Base-by-base conservation (phyloP, 2,888 invertebrate genomes). In the Patella pellucida region DNA sequence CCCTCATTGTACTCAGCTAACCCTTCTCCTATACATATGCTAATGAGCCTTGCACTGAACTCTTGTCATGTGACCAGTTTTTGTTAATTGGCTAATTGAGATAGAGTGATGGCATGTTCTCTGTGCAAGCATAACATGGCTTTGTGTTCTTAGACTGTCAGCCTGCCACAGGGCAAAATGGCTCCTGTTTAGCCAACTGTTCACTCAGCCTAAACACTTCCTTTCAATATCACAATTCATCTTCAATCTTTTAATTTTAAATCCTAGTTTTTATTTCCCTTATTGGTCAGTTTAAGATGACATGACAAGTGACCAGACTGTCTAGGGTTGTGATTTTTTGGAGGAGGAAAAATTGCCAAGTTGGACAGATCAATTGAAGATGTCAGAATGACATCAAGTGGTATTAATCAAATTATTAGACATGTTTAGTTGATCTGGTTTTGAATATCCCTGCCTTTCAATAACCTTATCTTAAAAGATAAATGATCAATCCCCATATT, bases 71-170 rank as follows among this genome's bases (percentile, higher is more conserved):
- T 62, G 62, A 62, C 62, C 23, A 62, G 62, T 62, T 62, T 62
- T 62, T 23, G 62, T 62, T 62, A 62, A 62, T 62, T 62, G 62
- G 62, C 23, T 62, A 62, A 62, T 62, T 62, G 62, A 62, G 62
- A 23, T 41, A 41, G 62, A 62, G 19, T 23, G 23, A 19, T 62
- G 62, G 62, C 62, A 62, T 23, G 62, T 23, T 62, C 62, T 62
- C 23, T 23, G 62, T 62, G 23, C 23, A 41, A 41, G 41, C 41
- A 41, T 41, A 41, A 41, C 41, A 3, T 41, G 41, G 11, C 62
- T 62, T 62, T 62, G 62, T 62, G 23, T 62, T 62, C 62, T 23
- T 62, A 23, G 62, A 62, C 23, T 62, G 19, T 62, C 23, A 62
- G 23, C 62, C 62, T 23, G 19, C 19, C 62, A 19, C 19, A 23